phyloP scores from a whole-genome alignment of 2,797 vertebrate genomes.

The Sebastiscus tertius region DNA sequence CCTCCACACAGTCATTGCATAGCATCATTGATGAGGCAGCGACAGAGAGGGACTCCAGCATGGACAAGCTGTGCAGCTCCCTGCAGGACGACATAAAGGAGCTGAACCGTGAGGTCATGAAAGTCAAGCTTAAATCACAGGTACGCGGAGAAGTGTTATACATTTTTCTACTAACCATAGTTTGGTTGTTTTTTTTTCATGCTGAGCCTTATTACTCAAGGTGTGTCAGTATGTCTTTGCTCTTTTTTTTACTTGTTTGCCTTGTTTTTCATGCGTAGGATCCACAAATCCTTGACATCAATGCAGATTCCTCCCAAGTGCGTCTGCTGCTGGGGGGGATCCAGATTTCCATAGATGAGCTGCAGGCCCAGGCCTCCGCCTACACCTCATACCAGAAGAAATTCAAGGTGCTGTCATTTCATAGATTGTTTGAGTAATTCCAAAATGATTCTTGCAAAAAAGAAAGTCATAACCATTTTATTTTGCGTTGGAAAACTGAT shows the following conservation, averaged over 20 bases:
- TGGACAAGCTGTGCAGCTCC: conserved; percentile 81
- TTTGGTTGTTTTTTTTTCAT: not conserved
- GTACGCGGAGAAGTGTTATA: conserved; percentile 58
- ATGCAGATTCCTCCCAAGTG: conserved; percentile 77
- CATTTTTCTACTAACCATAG: not conserved
- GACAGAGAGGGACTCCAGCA: conserved; percentile 72
- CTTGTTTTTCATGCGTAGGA: conserved; percentile 75
- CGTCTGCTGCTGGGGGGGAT: conserved; percentile 78
- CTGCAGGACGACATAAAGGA: conserved; percentile 84
- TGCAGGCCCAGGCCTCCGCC: conserved; percentile 83
- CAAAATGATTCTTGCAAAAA: not conserved
- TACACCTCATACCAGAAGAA: conserved; percentile 88
- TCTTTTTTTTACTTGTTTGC: not conserved
- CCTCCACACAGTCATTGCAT: conserved; percentile 76
- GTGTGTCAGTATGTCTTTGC: not conserved
- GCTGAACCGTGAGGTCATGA: conserved; percentile 80
- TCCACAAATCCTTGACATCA: conserved; percentile 84
- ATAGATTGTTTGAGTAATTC: not conserved
- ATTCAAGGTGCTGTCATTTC: conserved; percentile 84
- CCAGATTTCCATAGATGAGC: conserved; percentile 82
- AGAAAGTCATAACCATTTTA: not conserved
- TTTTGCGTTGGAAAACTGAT: not conserved
- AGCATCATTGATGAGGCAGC: conserved; percentile 78
- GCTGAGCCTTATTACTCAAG: not conserved
- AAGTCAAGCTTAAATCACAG: conserved; percentile 77